Evolutionary conservation across 1,140 invertebrate species (phyloP).

Genomic region (Campoletis sonorensis): DNA sequence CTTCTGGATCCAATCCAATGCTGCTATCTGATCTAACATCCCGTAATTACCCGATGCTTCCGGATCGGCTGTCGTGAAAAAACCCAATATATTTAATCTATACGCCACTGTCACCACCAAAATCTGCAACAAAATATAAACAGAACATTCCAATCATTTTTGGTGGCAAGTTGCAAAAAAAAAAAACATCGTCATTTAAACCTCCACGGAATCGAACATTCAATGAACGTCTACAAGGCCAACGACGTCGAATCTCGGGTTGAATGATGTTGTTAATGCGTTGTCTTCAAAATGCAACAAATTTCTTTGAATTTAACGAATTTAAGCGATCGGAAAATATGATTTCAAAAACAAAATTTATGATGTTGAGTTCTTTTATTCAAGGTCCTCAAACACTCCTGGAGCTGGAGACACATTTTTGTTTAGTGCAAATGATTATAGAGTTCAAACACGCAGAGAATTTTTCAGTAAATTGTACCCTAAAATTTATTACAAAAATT

Average conservation of each 20-base stretch:
- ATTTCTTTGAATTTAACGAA: no score
- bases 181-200: background rate
- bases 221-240: background rate
- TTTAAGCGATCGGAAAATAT: no score
- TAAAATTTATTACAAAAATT: no score
- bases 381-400: no score
- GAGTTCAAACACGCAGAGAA: no score
- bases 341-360: background rate
- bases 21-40: constrained; percentile 92
- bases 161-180: background rate
- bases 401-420: no score
- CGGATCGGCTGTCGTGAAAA: constrained; percentile 88
- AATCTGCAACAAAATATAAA: constrained; percentile 78
- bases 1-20: constrained; percentile 89
- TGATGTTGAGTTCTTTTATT: background rate
- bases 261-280: no score
- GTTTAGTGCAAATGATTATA: no score
- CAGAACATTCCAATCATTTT: background rate
- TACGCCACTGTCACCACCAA: constrained; percentile 88
- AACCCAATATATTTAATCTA: constrained; percentile 92
- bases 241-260: no score
- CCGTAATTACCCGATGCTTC: constrained; percentile 94
- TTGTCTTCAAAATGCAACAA: no score
- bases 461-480: no score
- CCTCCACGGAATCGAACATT: background rate